Percentiles rank a stretch among this genome's conserved stretches.
Conservation (phyloP, 2,113 vertebrate genomes). For the Urocynchramus pylzowi region DNA sequence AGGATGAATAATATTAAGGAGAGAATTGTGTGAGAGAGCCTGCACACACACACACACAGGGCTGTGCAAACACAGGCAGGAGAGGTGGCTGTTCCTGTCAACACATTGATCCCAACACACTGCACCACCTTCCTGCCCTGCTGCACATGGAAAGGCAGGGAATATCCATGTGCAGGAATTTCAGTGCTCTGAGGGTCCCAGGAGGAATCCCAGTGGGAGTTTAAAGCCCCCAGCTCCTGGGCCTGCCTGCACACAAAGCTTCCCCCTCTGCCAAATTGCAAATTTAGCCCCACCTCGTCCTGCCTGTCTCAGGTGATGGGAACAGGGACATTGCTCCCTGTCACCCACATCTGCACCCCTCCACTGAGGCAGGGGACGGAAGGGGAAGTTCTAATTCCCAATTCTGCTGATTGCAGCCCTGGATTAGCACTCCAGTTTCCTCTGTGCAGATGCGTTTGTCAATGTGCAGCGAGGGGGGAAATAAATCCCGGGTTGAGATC, state of each 20-base stretch:
- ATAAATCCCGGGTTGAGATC: not conserved
- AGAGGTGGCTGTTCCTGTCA: not conserved
- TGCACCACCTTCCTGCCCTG: not conserved
- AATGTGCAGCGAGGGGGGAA: not conserved
- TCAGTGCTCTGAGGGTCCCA: not conserved
- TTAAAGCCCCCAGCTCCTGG: not conserved
- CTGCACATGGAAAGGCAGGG: not conserved
- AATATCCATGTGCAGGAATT: not conserved
- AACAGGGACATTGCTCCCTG: not conserved
- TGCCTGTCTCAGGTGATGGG: not conserved
- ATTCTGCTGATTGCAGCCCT: not conserved
- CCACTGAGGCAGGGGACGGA: not conserved
- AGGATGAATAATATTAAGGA: constrained; percentile 53
- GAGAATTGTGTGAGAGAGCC: not conserved
- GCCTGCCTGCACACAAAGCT: not conserved
- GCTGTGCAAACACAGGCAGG: not conserved
- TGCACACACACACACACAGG: not conserved
- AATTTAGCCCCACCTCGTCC: accelerated
- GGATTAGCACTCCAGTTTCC: not conserved
- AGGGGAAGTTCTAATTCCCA: not conserved
- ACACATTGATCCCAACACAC: not conserved
- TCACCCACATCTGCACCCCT: not conserved
- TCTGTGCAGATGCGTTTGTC: not conserved
- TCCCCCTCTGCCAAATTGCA: not conserved
- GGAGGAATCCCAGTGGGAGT: not conserved